These are phyloP conservation scores for Trichomycterus rosablanca DNA, from an alignment of 2,113 vertebrate species.

Conservation along the genomic window DNA sequence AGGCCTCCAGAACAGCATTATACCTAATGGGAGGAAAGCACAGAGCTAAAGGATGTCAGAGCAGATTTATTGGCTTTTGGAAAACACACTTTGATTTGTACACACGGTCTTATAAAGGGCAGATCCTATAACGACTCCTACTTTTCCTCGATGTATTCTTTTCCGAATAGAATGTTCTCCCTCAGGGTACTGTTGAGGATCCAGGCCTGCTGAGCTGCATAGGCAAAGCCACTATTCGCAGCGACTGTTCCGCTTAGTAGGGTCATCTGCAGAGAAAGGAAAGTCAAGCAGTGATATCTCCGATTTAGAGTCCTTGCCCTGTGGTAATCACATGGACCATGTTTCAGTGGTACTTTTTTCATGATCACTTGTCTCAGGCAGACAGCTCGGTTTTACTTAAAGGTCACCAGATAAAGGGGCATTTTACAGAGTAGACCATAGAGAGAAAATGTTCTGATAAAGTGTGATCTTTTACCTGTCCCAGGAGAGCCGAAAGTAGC, in stretches of 20 bases:
- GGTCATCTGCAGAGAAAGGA: conserved; percentile 64
- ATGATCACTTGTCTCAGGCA: neutral
- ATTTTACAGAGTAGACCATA: neutral
- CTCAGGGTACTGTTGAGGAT: conserved; percentile 73
- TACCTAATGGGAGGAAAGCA: conserved; percentile 57
- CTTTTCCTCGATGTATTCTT: conserved; percentile 62
- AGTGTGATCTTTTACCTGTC: conserved; percentile 65
- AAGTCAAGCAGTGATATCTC: neutral
- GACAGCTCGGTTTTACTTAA: neutral
- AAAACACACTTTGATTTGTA: conserved; percentile 8
- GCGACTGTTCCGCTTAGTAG: conserved; percentile 68
- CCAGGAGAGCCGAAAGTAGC: conserved; percentile 73
- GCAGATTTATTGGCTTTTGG: conserved; percentile 1
- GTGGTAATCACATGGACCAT: neutral
- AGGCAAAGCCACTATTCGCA: conserved; percentile 65
- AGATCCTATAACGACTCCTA: conserved; percentile 49
- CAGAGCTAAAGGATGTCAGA: neutral
- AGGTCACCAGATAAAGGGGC: conserved; percentile 15
- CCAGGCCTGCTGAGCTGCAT: conserved; percentile 76
- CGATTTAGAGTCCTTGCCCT: neutral
- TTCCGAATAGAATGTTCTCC: conserved; percentile 77
- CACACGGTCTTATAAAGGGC: neutral
- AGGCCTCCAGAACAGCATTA: conserved; percentile 63
- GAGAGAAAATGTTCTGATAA: neutral
- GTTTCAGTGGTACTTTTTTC: neutral